A percentile compares a stretch with the other conserved stretches of the same genome.
Evolutionary conservation across 2,797 vertebrate genomes (phyloP).

Genomic region (Thaleichthys pacificus): DNA sequence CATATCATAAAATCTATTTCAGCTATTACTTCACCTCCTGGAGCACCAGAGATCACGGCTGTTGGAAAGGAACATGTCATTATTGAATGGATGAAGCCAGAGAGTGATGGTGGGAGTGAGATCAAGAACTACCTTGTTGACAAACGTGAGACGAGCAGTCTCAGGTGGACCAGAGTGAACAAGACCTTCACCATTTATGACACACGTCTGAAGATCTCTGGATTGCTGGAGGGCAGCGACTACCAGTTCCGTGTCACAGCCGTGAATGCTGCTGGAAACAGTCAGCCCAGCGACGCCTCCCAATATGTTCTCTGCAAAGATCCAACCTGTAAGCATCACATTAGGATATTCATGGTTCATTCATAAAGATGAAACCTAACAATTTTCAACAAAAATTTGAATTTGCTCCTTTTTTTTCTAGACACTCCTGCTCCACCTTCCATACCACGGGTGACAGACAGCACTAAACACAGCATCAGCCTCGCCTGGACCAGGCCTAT

Average conservation of each 20-base stretch:
- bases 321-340: conserved; percentile 87
- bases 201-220: conserved; percentile 91
- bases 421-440: conserved; percentile 95
- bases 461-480: conserved; percentile 93
- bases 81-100: conserved; percentile 95
- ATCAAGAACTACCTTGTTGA: conserved; percentile 95
- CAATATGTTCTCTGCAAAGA: conserved; percentile 92
- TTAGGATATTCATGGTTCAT: conserved; percentile 7
- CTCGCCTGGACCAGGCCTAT: conserved; percentile 94
- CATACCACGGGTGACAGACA: conserved; percentile 89
- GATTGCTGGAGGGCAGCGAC: conserved; percentile 90
- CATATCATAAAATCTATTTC: conserved; percentile 28
- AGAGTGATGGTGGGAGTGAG: conserved; percentile 94
- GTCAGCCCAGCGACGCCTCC: conserved; percentile 91
- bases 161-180: conserved; percentile 97
- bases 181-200: conserved; percentile 93
- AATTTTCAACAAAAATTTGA: background rate
- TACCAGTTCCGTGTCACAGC: conserved; percentile 98
- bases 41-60: conserved; percentile 82
- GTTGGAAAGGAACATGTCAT: conserved; percentile 92
- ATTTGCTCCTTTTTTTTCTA: conserved; percentile 53
- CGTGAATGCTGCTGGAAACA: conserved; percentile 91
- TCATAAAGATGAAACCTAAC: background rate
- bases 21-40: conserved; percentile 89
- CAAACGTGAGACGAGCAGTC: conserved; percentile 93